Evolutionary conservation across 2,797 vertebrate species (phyloP).

Genomic region (Falco berigora): DNA sequence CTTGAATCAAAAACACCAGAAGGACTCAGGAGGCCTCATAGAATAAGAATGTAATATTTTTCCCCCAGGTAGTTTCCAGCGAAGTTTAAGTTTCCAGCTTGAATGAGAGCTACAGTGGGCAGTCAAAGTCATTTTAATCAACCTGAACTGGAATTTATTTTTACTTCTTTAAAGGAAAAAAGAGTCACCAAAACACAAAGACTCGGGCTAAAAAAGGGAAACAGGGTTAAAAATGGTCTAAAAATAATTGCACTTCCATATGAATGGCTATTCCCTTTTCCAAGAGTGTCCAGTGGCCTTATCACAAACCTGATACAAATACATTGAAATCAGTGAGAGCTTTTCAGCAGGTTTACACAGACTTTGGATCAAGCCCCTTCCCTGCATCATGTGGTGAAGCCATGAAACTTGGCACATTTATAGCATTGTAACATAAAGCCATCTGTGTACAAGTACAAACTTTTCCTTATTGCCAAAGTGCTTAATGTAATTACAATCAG

Average conservation of each 20-base stretch:
- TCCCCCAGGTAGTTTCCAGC: neutral
- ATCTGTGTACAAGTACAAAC: conserved; percentile 57
- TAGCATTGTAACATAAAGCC: conserved; percentile 56
- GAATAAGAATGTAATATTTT: conserved; percentile 25
- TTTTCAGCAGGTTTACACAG: neutral
- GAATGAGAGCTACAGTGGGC: neutral
- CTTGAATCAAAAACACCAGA: conserved; percentile 25
- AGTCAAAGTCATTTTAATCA: conserved; percentile 20
- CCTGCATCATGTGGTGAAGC: neutral
- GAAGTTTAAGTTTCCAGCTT: neutral
- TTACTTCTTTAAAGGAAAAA: neutral
- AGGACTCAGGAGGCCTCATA: conserved; percentile 24
- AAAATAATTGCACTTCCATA: neutral
- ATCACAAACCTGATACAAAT: neutral
- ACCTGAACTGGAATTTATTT: neutral
- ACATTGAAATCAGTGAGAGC: neutral
- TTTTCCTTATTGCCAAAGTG: conserved; percentile 52
- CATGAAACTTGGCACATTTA: conserved; percentile 60
- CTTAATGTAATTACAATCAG: conserved; percentile 69
- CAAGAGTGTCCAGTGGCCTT: neutral
- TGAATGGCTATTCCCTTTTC: neutral
- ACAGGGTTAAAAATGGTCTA: neutral
- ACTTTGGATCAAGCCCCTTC: neutral
- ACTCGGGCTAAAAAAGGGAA: neutral
- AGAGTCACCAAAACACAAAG: neutral